phyloP scores from a whole-genome alignment of 2,888 invertebrate species.

The Xestoiulus laeticollis region DNA sequence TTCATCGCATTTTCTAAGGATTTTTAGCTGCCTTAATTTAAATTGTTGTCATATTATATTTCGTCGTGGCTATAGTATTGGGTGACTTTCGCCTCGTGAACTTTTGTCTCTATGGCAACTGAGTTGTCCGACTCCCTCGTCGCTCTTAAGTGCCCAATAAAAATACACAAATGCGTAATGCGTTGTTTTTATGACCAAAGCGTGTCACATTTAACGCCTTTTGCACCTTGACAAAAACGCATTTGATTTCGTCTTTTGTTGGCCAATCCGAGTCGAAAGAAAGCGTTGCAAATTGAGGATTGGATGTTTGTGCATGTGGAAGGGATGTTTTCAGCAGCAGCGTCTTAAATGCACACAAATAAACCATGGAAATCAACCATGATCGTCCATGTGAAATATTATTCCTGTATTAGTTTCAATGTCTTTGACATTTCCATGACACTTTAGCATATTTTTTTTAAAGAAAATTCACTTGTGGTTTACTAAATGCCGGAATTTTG shows the following conservation, averaged over 20 bases:
- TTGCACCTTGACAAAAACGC: neutral
- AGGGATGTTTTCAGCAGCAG: neutral
- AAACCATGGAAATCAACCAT: too few relatives aligned
- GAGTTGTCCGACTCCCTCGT: neutral
- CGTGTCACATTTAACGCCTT: neutral
- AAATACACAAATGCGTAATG: neutral
- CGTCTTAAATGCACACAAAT: neutral
- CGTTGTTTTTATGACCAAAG: neutral
- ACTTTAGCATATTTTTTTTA: too few relatives aligned
- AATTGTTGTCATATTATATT: neutral
- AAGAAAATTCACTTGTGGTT: too few relatives aligned
- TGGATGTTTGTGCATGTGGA: neutral
- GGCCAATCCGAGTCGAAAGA: neutral
- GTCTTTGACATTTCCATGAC: too few relatives aligned
- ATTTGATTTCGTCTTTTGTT: neutral
- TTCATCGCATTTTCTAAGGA: neutral
- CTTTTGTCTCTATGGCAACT: neutral
- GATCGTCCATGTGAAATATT: too few relatives aligned
- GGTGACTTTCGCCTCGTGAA: neutral
- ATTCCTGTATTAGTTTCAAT: too few relatives aligned
- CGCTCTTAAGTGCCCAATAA: neutral
- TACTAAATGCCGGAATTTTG: too few relatives aligned
- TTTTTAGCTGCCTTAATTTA: neutral
- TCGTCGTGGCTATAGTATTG: neutral
- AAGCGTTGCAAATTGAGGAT: neutral